Conservation (phyloP, 2,797 vertebrate genomes). For the Lophura swinhoii region DNA sequence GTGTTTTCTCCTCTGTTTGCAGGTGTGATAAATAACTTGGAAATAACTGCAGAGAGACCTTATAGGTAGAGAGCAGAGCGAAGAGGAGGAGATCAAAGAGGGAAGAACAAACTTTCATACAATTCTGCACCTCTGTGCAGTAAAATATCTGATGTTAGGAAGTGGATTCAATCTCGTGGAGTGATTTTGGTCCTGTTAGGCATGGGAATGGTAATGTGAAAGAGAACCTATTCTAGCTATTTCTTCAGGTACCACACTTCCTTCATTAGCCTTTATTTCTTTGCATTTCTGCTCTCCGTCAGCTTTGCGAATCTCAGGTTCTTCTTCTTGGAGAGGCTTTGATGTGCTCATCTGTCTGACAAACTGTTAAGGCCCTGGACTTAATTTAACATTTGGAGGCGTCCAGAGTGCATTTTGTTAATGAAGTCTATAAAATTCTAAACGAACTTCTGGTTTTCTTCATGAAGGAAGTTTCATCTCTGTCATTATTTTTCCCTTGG, state of each 20-base stretch:
- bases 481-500: constrained; percentile 7
- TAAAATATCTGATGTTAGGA: background rate
- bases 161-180: background rate
- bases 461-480: constrained; percentile 15
- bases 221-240: background rate
- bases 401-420: constrained; percentile 39
- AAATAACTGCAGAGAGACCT: background rate
- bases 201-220: background rate
- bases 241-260: constrained; percentile 28
- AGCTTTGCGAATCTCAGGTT: constrained; percentile 31
- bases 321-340: constrained; percentile 28
- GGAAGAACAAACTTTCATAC: background rate
- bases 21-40: rapidly evolving
- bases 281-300: background rate
- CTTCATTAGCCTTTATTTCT: constrained; percentile 54
- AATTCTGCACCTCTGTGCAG: background rate
- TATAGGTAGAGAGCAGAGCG: background rate
- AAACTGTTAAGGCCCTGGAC: constrained; percentile 27
- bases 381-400: constrained; percentile 35
- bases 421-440: constrained; percentile 46
- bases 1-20: background rate
- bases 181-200: background rate
- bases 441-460: constrained; percentile 30
- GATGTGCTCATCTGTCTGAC: constrained; percentile 47
- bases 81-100: background rate